phyloP scores from a whole-genome alignment of 2,113 vertebrate species.

The Myiozetetes cayanensis region DNA sequence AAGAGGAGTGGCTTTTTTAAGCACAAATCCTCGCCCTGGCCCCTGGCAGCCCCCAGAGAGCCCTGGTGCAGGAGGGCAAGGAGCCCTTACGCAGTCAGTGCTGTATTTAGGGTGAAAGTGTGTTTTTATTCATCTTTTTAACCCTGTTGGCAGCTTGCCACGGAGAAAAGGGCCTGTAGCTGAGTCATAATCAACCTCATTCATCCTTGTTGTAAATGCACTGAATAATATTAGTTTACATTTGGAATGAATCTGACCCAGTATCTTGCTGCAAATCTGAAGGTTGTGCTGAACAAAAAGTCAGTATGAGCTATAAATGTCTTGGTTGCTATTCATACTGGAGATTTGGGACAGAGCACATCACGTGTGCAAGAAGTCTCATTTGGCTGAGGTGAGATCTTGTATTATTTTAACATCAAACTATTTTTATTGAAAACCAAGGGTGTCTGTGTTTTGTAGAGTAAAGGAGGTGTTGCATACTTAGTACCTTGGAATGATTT shows the following conservation, averaged over 20 bases:
- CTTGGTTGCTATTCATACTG: not conserved
- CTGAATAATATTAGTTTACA: not conserved
- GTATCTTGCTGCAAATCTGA: constrained; percentile 2
- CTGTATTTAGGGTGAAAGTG: not conserved
- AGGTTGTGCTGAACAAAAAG: constrained; percentile 10
- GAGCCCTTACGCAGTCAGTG: not conserved
- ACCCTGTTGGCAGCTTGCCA: not conserved
- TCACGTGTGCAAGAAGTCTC: not conserved
- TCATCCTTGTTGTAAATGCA: constrained; percentile 12
- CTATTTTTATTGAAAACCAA: not conserved
- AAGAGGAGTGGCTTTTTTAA: not conserved
- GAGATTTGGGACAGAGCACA: constrained; percentile 1
- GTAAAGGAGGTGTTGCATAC: not conserved
- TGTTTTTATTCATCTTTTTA: constrained; percentile 10
- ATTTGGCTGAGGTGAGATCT: not conserved
- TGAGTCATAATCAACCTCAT: constrained; percentile 24
- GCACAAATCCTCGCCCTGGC: not conserved
- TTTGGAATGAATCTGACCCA: not conserved
- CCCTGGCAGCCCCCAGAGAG: not conserved
- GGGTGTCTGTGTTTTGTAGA: not conserved
- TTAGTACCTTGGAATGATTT: not conserved
- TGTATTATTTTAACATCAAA: not conserved
- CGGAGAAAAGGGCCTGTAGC: not conserved
- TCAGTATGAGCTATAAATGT: constrained; percentile 39
- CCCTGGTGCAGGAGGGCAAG: not conserved